Evolutionary conservation across 2,113 vertebrate species (phyloP), one percentile per base, ranked within the genome.

Genomic region (Bucco capensis): DNA sequence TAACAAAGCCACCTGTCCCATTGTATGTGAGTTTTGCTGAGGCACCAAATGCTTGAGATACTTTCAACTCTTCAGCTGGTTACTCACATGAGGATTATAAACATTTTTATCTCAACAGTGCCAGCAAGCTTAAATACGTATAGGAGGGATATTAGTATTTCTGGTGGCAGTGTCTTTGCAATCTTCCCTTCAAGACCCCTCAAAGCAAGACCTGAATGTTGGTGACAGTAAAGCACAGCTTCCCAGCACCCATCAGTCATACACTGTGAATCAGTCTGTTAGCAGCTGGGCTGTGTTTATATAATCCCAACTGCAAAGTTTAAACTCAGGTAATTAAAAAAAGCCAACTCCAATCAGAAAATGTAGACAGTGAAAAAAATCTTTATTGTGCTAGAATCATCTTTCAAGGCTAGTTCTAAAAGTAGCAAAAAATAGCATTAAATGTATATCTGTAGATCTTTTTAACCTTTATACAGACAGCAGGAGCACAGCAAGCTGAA

Each of bases 361-460:
- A 69, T 21, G 7, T 37, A 72, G 85, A 46, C 33, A 70, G 62
- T 58, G 79, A 74, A 70, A 28, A 51, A 89, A 84, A 58, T 64
- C 38, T 83, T 88, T 83, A 53, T 28, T 58, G 70, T 79, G 62
- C 31, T 76, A 62, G 72, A 85, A 93, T 83, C 51, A 86, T 92
- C 57, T 73, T 67, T 89, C 81, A 85, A 87, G 90, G 46, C 64
- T 42, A 76, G 40, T 79, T 82, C 76, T 88, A 75, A 83, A 77
- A 83, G 85, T 35, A 82, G 70, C 38, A 90, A 86, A n/a, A 77
- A 83, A 86, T 54, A 90, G n/a, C 66, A 72, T 92, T 93, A 91
- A 93, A 93, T 91, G 49, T 93, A 72, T 96, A 93, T 94, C 94
- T 96, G 44, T 94, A 88, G 74, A 90, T 94, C 89, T 96, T 96